These are phyloP conservation scores for Thumatha senex DNA, from an alignment of 2,888 invertebrate species.

Conservation along the genomic window DNA sequence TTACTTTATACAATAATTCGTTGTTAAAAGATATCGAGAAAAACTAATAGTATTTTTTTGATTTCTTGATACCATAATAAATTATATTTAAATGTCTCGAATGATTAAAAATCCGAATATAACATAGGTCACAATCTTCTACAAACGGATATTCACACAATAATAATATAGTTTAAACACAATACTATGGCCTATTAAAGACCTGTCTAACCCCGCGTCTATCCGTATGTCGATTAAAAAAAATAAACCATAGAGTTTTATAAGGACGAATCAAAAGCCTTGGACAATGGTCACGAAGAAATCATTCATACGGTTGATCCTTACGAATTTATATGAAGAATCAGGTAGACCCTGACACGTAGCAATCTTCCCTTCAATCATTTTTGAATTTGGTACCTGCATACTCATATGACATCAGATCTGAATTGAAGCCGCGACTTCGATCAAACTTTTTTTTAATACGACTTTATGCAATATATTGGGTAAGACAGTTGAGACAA, in stretches of 20 bases:
- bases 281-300: conserved; percentile 80
- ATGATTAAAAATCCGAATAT: conserved; percentile 18
- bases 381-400: conserved; percentile 35
- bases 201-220: conserved; percentile 61
- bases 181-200: conserved; percentile 54
- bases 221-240: conserved; percentile 56
- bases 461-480: background rate
- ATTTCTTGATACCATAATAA: too few relatives aligned
- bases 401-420: conserved; percentile 10
- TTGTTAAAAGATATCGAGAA: too few relatives aligned
- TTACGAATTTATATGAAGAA: conserved; percentile 65
- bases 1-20: background rate
- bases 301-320: conserved; percentile 57
- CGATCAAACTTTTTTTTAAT: background rate
- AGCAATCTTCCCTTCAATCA: conserved; percentile 68
- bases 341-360: conserved; percentile 74
- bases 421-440: background rate
- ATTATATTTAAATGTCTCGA: background rate
- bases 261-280: conserved; percentile 73
- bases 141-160: conserved; percentile 42
- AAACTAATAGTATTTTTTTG: background rate
- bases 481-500: background rate
- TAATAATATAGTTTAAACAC: conserved; percentile 31
- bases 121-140: background rate
- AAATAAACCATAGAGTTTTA: conserved; percentile 52